Evolutionary conservation across 2,113 vertebrate species (phyloP), one percentile per base, ranked within the genome.

Genomic region (Microcebus griseorufus): DNA sequence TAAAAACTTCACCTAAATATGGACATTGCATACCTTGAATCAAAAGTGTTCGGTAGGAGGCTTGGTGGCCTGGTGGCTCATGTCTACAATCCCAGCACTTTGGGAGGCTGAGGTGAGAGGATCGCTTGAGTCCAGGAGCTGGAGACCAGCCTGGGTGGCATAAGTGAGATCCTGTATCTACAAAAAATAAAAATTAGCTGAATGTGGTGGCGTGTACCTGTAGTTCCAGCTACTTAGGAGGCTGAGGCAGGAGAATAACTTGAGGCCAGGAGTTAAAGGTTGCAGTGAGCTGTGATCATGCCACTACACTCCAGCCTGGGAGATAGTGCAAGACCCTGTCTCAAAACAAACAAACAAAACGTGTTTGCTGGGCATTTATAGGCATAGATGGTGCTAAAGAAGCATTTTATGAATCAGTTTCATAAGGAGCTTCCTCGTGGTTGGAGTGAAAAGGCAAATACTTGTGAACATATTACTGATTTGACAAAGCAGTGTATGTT

Each of bases 381-480:
- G 51, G 51, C 32, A 53, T 16, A 55, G 5, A 7, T 29, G 18
- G 64, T 34, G 11, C 62, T 64, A 58, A 34, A 84, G 75, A 93
- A 69, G 23, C 12, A n/a, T 7, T 0, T 27, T 69, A 14, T 27
- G 27, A 39, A 84, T 39, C 81, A 81, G 72, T 13, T 80, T 93
- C 69, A 73, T 55, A 53, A 73, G 48, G 90, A 84, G 29, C 42
- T 79, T 91, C 76, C 55, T 34, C 37, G 70, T 11, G 55, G 39
- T 27, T 45, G 55, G 55, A 67, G 48, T 13, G 64, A 88, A 87
- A 90, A 90, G 69, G 34, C 32, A 90, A 93, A 88, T 11, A 45
- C 32, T 34, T 7, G 0, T 0, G 12, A 60, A 23, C 14, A 6
- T 3, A 45, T 5, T 60, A 62, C 13, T 3, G 37, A 76, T 37